Base-by-base conservation (phyloP, 2,113 vertebrate species). In the Arenaria interpres region DNA sequence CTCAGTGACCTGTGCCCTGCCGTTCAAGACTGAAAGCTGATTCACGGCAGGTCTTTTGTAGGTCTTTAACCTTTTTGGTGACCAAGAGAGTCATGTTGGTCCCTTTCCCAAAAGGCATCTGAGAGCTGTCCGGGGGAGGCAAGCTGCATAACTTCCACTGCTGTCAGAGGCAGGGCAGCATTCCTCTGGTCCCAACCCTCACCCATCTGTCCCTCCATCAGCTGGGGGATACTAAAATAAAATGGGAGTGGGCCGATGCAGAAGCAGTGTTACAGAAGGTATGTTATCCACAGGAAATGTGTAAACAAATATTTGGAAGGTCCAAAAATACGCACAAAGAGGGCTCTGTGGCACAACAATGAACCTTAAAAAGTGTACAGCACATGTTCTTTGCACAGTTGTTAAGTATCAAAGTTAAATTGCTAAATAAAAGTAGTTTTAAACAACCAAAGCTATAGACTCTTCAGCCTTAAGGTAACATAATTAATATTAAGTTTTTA, bases 161-260 rank as follows among this genome's bases (percentile, higher is more conserved):
- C 60, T 23, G 1, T 92, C 77, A 89, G 86, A 95, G 96, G 91
- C 95, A 96, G 96, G 84, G 94, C 91, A 93, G 75, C 96, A 97
- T 97, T 97, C 96, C 91, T 96, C 77, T 94, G 87, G 77, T 94
- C 67, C 30, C 71, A 95, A 10, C 66, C 84, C 81, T 86, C 71
- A 96, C 81, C 95, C 94, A 97, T 96, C 94, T 97, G 95, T 97
- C 91, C 71, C 53, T 20, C 37, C 85, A 97, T 96, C 96, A 97
- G 94, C 95, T 97, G 92, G 87, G 19, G 46, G 53, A 80, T 94
- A 93, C 95, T 71, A 97, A 97, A 97, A 97, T 97, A 96, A 96
- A 91, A 80, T 2, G 0, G 59, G 94, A 97, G 94, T 96, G 89
- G 94, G 97, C 81, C 1, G 77, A 76, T 92, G 87, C 41, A 91